phyloP scores from a whole-genome alignment of 2,113 vertebrate species.

The Notothenia rossii region DNA sequence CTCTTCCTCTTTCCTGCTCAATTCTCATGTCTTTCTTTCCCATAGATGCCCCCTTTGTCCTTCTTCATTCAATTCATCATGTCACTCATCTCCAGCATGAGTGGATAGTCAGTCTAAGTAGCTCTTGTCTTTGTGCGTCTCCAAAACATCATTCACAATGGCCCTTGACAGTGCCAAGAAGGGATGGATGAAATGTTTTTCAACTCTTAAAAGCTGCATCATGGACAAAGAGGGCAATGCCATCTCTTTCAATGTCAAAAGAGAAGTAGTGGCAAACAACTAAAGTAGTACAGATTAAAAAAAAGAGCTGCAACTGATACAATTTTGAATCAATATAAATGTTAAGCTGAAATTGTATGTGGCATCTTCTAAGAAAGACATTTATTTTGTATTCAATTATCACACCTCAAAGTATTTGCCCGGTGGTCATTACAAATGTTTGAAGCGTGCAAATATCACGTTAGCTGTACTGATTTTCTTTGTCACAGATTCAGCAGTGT shows the following conservation, averaged over 20 bases:
- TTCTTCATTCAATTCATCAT: conserved; percentile 59
- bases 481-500: conserved; percentile 16
- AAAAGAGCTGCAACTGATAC: background rate
- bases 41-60: conserved; percentile 43
- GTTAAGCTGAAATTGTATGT: background rate
- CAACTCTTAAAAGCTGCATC: conserved; percentile 19
- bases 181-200: conserved; percentile 40
- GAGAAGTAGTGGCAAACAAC: conserved; percentile 14
- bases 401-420: background rate
- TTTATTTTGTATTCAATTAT: background rate
- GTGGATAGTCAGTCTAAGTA: conserved; percentile 65
- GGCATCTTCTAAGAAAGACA: background rate
- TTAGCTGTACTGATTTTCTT: background rate
- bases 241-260: conserved; percentile 57
- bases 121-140: conserved; percentile 74
- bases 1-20: background rate
- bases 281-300: conserved; percentile 3
- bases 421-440: conserved; percentile 7
- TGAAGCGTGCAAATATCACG: background rate
- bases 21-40: conserved; percentile 14
- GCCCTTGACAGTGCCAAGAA: conserved; percentile 55
- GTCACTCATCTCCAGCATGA: conserved; percentile 52
- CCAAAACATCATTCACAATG: conserved; percentile 51
- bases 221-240: conserved; percentile 26
- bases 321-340: background rate